Base-by-base conservation (phyloP, 1,140 invertebrate genomes). In the Drosophila sproati region DNA sequence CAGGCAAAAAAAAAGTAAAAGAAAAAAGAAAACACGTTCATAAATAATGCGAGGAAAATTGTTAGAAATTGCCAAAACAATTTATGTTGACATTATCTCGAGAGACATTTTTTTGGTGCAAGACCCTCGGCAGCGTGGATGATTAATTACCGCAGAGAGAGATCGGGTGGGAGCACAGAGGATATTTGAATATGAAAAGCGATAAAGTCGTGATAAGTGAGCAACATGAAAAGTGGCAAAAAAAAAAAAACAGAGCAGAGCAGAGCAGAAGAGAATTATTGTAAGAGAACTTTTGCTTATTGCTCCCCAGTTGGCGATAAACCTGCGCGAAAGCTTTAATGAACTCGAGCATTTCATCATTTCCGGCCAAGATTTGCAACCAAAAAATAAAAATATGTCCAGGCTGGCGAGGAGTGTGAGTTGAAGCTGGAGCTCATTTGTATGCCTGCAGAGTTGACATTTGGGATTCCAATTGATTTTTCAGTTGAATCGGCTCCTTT, bases 11-110 rank as follows among this genome's bases (percentile, higher is more conserved):
- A 62, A 45, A 29, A 63, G 31, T 12, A 12, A 12, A 73, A 78
- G 64, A 57, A 43, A 43, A n/a, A 43, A 43, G 64, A 57, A 43
- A 43, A n/a, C 10, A 43, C 10, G 72, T 73, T 77, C 68, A 87
- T 87, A 87, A 87, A 88, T 89, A 87, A 88, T 83, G 60, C 73
- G 66, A 34, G 54, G 64, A 83, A 82, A 83, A 89, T 88, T 77
- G 80, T 87, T 77, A 64, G 82, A 89, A 87, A 87, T 87, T 83
- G 83, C 80, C 83, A 78, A 88, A 88, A 88, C 80, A 88, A 88
- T 88, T 88, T 88, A 88, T 88, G 83, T 88, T 88, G 83, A 88
- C 83, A 88, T 89, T 89, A 88, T 88, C 83, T 88, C 85, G 54
- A 80, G 83, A 88, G 85, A 87, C 83, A 88, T 80, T 89, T 89